Percentiles rank a stretch among this genome's conserved stretches.
Conservation (phyloP, 2,113 vertebrate species). For the Periophthalmodon schlosseri region DNA sequence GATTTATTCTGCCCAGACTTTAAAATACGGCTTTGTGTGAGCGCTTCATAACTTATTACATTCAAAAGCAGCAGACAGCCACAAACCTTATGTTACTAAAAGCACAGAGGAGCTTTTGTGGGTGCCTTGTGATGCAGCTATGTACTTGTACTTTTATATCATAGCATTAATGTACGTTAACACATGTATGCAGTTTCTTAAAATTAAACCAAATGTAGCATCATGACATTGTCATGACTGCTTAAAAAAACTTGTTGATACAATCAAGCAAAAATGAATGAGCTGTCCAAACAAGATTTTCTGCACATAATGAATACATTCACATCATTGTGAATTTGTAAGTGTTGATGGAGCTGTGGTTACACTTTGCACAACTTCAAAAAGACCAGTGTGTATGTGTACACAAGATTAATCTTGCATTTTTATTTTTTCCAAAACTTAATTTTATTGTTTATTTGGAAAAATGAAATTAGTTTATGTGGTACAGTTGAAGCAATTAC, state of each 20-base stretch:
- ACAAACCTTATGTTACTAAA: neutral
- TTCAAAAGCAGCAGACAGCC: constrained; percentile 15
- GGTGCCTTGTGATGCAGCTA: neutral
- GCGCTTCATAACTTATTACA: neutral
- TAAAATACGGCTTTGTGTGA: constrained; percentile 48
- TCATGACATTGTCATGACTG: constrained; percentile 23
- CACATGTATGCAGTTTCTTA: constrained; percentile 58
- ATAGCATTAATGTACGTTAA: constrained; percentile 19
- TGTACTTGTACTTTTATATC: neutral
- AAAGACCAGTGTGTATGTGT: constrained; percentile 61
- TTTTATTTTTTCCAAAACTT: neutral
- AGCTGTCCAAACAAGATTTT: constrained; percentile 60
- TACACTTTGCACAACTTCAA: constrained; percentile 34
- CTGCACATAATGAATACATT: constrained; percentile 66
- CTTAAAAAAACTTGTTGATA: constrained; percentile 72
- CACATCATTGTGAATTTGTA: constrained; percentile 36
- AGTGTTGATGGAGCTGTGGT: neutral
- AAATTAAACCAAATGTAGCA: constrained; percentile 60
- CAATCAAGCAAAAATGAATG: constrained; percentile 69
- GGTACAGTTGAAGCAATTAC: too few relatives aligned
- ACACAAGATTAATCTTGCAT: constrained; percentile 65
- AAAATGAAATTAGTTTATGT: too few relatives aligned
- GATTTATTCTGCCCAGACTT: constrained; percentile 38
- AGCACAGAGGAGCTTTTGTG: constrained; percentile 17
- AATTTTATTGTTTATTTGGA: too few relatives aligned